Evolutionary conservation across 2,797 vertebrate genomes (phyloP).

Genomic region (Phaenicophaeus curvirostris): DNA sequence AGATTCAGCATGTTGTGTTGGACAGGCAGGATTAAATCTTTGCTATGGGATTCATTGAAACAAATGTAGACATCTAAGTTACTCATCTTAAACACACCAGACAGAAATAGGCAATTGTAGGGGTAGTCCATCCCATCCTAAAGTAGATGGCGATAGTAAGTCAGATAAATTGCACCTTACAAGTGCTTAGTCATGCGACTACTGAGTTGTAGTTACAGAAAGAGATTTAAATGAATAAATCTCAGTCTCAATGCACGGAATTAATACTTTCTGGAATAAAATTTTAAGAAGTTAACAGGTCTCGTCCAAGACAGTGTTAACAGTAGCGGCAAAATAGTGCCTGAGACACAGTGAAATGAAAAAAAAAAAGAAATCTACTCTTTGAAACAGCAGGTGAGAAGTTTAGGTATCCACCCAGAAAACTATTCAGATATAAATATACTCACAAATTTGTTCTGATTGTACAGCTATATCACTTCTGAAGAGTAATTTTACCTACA

Average conservation of each 20-base stretch:
- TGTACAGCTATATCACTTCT: not conserved
- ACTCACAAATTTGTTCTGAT: not conserved
- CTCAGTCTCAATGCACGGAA: not conserved
- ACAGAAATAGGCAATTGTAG: not conserved
- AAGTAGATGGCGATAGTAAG: slow-evolving; percentile 16
- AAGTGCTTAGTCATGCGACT: not conserved
- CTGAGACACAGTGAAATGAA: not conserved
- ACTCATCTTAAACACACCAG: not conserved
- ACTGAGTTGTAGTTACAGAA: not conserved
- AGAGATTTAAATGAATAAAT: not conserved
- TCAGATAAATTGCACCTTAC: not conserved
- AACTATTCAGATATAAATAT: not conserved
- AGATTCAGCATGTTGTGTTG: not conserved
- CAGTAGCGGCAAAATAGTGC: not conserved
- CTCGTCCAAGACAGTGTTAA: not conserved
- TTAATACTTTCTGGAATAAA: slow-evolving; percentile 14
- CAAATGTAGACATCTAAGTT: not conserved
- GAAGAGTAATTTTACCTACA: not conserved
- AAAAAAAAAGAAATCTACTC: not conserved
- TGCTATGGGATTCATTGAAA: not conserved
- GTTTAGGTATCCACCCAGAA: not conserved
- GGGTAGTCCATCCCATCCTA: not conserved
- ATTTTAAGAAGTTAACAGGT: not conserved
- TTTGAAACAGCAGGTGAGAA: not conserved
- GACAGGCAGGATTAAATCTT: not conserved